Evolutionary conservation across 2,888 invertebrate genomes (phyloP).

Genomic region (Eupeodes luniger): DNA sequence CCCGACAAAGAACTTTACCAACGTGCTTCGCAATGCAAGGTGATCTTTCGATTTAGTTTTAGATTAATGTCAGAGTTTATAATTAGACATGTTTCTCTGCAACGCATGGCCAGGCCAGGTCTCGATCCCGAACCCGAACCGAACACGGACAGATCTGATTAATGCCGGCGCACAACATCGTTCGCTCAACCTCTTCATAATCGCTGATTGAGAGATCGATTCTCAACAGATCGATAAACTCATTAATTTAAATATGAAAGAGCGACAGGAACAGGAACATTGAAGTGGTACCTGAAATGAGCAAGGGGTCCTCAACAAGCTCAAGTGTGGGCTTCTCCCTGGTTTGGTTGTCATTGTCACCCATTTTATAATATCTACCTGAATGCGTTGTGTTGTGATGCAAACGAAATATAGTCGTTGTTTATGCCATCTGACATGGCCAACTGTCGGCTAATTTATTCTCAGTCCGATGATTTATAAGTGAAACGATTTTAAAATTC

Average conservation of each 20-base stretch:
- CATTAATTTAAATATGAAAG: conserved; percentile 64
- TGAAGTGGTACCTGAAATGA: background rate
- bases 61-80: conserved; percentile 75
- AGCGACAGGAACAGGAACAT: background rate
- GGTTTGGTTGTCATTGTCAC: too few species aligned
- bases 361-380: conserved; percentile 32
- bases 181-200: conserved; percentile 64
- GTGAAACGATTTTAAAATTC: conserved; percentile 67
- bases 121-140: background rate
- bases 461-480: conserved; percentile 70
- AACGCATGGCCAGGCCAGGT: conserved; percentile 45
- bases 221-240: conserved; percentile 71
- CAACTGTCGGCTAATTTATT: conserved; percentile 76
- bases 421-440: conserved; percentile 74
- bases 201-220: conserved; percentile 75
- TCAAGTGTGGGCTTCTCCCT: conserved; percentile 16
- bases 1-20: background rate
- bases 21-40: conserved; percentile 48
- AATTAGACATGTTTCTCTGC: conserved; percentile 72
- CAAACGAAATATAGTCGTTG: conserved; percentile 69
- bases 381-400: background rate
- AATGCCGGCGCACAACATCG: conserved; percentile 66
- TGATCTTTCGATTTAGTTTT: conserved; percentile 66
- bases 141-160: conserved; percentile 55
- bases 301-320: background rate